phyloP scores from a whole-genome alignment of 2,888 invertebrate species.

The Melinaea marsaeus region DNA sequence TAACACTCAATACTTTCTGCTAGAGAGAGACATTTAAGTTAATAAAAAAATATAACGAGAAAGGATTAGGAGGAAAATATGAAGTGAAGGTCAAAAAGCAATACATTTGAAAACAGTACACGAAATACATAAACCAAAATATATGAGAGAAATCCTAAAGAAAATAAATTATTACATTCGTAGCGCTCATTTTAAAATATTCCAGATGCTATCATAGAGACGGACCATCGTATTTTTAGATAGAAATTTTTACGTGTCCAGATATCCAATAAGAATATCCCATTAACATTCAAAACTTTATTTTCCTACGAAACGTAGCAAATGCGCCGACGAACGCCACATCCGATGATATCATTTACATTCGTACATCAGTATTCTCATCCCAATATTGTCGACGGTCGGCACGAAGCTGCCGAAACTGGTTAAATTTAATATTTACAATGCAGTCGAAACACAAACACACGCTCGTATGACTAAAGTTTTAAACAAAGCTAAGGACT shows the following conservation, averaged over 20 bases:
- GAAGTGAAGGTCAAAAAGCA: not conserved
- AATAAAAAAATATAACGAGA: too few species aligned
- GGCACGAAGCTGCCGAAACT: conserved; percentile 42
- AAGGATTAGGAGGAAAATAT: too few species aligned
- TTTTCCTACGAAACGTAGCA: conserved; percentile 36
- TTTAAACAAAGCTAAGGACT: not conserved
- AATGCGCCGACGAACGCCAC: conserved; percentile 32
- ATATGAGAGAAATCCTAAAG: not conserved
- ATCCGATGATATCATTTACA: conserved; percentile 34
- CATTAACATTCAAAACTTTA: conserved; percentile 35
- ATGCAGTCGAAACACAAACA: conserved; percentile 41
- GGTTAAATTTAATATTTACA: conserved; percentile 64
- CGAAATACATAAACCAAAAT: not conserved
- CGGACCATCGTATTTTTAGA: conserved; percentile 30
- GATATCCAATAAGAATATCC: conserved; percentile 25
- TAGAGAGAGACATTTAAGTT: too few species aligned
- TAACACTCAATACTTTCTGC: too few species aligned
- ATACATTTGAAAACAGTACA: not conserved
- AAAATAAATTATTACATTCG: not conserved
- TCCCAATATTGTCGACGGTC: conserved; percentile 19
- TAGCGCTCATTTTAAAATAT: not conserved
- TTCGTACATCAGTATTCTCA: conserved; percentile 22
- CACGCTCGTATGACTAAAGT: conserved; percentile 40
- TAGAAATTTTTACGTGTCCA: conserved; percentile 33
- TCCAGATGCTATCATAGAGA: conserved; percentile 7